Evolutionary conservation across 2,888 invertebrate genomes (phyloP), one percentile per base, ranked within the genome.

Genomic region (Cryptophagus acutangulus): DNA sequence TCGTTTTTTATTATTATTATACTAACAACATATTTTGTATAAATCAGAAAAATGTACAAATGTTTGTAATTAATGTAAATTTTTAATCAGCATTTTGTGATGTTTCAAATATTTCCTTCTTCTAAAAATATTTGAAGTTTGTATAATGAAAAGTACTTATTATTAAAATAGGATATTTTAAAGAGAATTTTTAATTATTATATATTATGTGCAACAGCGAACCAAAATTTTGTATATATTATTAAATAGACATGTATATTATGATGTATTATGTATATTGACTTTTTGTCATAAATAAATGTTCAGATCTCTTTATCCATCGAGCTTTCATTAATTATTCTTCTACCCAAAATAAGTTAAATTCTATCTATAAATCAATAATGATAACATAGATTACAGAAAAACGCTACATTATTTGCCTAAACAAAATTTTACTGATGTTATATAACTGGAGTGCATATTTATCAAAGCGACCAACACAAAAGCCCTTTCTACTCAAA

Each of bases 251-350:
- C 46, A 46, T 53, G 53, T 58, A 58, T 57, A 56, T 31, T 31
- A 31, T 58, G 51, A 62, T 58, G 62, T 65, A 66, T 31, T 15
- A 15, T 62, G 63, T 63, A 64, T 63, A 63, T 55, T 64, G 58
- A 59, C 52, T 65, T 63, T 67, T 68, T 66, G 67, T 68, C 66
- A 67, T 62, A 61, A n/a, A 67, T 69, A 69, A 68, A 69, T 68
- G 69, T 69, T 67, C 63, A 62, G 57, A 64, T 61, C 61, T 63
- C 61, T 51, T 54, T 48, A 45, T 20, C 14, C 12, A 12, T 15
- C 14, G 3, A 15, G 14, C 9, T 10, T 31, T 20, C n/a, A 20
- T 20, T 20, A 20, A 6, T 20, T n/a, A 20, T 20, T 20, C n/a
- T n/a, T n/a, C n/a, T n/a, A n/a, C n/a, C n/a, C n/a, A n/a, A n/a